Conservation (phyloP, 64 coral and sea anemone species). For the Hydrozoanthus tunicans region DNA sequence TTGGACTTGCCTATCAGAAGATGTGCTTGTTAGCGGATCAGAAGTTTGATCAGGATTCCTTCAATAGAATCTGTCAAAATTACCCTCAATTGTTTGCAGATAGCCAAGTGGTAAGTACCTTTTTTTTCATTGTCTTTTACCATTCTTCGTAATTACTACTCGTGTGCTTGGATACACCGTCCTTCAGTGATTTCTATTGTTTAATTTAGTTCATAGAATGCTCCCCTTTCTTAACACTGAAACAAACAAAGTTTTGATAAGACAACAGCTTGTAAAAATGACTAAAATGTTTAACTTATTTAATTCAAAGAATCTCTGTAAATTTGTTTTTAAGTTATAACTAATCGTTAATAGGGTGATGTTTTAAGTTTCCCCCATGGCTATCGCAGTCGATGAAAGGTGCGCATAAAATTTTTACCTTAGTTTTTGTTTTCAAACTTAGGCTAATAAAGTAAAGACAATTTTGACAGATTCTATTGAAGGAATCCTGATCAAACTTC, state of each 20-base stretch:
- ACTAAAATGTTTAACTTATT: not conserved
- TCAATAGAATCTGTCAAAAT: no score
- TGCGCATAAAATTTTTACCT: not conserved
- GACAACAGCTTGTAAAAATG: not conserved
- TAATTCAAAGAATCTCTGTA: slow-evolving; percentile 7
- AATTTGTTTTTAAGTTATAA: slow-evolving; percentile 12
- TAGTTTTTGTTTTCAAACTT: no score
- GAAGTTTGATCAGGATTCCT: no score
- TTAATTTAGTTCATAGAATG: not conserved
- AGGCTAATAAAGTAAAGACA: no score
- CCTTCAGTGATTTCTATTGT: slow-evolving; percentile 4
- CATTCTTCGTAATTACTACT: not conserved
- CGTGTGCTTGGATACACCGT: not conserved
- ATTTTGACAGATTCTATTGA: no score
- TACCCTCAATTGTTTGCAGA: no score
- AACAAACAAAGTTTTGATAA: slow-evolving; percentile 7
- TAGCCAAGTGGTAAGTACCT: not conserved
- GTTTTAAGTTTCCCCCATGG: not conserved
- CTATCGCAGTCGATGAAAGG: slow-evolving; percentile 4
- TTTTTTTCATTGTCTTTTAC: not conserved
- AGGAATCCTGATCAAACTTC: no score
- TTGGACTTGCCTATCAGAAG: no score
- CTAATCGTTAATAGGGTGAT: not conserved
- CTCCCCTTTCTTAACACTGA: slow-evolving; percentile 9
- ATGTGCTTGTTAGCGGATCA: no score